Percentiles rank a stretch among this genome's conserved stretches.
Conservation (phyloP, 2,113 vertebrate genomes). For the Rhizomys pruinosus region DNA sequence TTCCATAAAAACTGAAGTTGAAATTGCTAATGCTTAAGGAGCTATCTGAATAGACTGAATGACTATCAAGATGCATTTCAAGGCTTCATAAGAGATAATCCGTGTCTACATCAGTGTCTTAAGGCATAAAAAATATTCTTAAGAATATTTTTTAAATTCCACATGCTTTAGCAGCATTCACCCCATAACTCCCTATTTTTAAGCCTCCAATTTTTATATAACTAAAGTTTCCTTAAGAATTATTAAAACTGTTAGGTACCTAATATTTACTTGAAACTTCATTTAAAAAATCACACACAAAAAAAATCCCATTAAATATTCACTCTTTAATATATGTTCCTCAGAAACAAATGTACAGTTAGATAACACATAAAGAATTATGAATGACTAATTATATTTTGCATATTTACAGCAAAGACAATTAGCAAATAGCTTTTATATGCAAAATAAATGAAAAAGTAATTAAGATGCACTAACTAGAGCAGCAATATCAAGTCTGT, state of each 20-base stretch:
- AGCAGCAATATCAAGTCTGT: conserved; percentile 92
- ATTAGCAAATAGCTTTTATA: conserved; percentile 95
- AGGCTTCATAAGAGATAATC: conserved; percentile 67
- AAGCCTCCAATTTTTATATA: conserved; percentile 75
- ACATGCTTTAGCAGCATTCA: conserved; percentile 72
- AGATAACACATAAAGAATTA: conserved; percentile 93
- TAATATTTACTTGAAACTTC: conserved; percentile 88
- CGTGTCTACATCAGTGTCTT: conserved; percentile 67
- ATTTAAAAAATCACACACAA: conserved; percentile 81
- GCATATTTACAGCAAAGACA: conserved; percentile 93
- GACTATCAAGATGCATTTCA: conserved; percentile 44
- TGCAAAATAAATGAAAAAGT: conserved; percentile 95
- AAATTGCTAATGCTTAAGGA: conserved; percentile 41
- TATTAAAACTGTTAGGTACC: conserved; percentile 84
- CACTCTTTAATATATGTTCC: conserved; percentile 91
- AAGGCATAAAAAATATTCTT: no score
- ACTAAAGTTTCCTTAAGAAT: conserved; percentile 83
- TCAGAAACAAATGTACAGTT: conserved; percentile 91
- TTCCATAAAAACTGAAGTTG: conserved; percentile 37
- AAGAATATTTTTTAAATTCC: conserved; percentile 73
- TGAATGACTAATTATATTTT: conserved; percentile 93
- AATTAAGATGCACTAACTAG: conserved; percentile 93
- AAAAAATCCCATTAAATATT: conserved; percentile 89
- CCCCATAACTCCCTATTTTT: conserved; percentile 61
- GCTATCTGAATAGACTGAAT: conserved; percentile 28